Evolutionary conservation across 2,888 invertebrate species (phyloP).

Genomic region (Sarcophaga caerulescens): DNA sequence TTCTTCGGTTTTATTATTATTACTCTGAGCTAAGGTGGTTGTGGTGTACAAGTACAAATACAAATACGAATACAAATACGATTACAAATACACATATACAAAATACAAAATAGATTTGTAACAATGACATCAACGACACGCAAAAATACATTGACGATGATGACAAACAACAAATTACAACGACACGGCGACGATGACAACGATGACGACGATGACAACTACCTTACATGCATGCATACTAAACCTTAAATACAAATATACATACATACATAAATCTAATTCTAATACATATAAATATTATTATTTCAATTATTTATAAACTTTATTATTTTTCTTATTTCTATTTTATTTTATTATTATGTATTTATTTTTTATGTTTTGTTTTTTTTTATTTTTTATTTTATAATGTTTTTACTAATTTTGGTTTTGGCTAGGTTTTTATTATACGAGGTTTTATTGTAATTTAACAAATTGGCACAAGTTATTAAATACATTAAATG

Average conservation of each 20-base stretch:
- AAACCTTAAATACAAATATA: neutral
- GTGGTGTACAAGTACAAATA: conserved; percentile 29
- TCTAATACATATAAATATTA: neutral
- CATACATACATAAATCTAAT: neutral
- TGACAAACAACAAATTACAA: conserved; percentile 63
- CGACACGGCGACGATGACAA: conserved; percentile 37
- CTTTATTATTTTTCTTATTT: neutral
- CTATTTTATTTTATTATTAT: neutral
- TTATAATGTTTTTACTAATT: neutral
- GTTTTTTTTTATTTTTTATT: neutral
- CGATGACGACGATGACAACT: conserved; percentile 50
- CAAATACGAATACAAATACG: conserved; percentile 12
- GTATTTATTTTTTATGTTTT: neutral
- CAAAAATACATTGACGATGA: conserved; percentile 69
- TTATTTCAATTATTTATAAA: neutral
- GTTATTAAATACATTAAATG: no score
- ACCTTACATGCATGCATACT: conserved; percentile 18
- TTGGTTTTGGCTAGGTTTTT: no score
- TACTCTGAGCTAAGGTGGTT: conserved; percentile 63
- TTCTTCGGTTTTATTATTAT: conserved; percentile 69
- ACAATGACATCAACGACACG: conserved; percentile 69
- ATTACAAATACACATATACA: conserved; percentile 52
- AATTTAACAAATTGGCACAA: no score
- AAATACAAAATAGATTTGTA: conserved; percentile 66
- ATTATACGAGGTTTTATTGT: no score